Evolutionary conservation across 2,888 invertebrate genomes (phyloP).

Genomic region (Caenorhabditis drosophilae): DNA sequence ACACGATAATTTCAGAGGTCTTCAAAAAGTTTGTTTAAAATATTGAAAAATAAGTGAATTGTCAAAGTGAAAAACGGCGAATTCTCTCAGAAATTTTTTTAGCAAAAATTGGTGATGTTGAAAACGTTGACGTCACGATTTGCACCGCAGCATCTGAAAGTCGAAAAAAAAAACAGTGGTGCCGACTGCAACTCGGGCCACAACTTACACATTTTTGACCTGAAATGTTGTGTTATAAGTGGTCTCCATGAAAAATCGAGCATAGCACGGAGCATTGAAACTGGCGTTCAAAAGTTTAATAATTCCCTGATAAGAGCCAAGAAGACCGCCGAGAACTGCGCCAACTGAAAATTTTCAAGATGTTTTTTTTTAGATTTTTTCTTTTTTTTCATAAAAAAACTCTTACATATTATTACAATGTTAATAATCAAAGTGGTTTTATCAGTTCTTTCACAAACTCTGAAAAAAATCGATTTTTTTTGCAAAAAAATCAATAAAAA

Average conservation of each 20-base stretch:
- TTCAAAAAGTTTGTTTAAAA: no score
- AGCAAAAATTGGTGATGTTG: constrained; percentile 38
- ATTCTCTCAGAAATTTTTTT: not conserved
- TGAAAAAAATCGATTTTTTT: constrained; percentile 21
- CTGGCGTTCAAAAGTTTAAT: constrained; percentile 48
- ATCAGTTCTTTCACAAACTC: constrained; percentile 56
- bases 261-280: constrained; percentile 61
- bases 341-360: no score
- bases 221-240: constrained; percentile 29
- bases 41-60: no score
- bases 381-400: no score
- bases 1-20: no score
- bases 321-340: constrained; percentile 56
- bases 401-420: constrained; percentile 53
- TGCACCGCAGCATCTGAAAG: constrained; percentile 34
- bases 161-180: no score
- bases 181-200: no score
- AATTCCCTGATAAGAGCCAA: constrained; percentile 58
- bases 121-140: constrained; percentile 35
- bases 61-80: constrained; percentile 9
- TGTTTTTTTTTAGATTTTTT: no score
- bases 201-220: constrained; percentile 39
- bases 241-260: constrained; percentile 38
- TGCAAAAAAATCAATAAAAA: not conserved
- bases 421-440: constrained; percentile 54